Conservation (phyloP, 2,113 vertebrate genomes). For the Urocitellus parryii region DNA sequence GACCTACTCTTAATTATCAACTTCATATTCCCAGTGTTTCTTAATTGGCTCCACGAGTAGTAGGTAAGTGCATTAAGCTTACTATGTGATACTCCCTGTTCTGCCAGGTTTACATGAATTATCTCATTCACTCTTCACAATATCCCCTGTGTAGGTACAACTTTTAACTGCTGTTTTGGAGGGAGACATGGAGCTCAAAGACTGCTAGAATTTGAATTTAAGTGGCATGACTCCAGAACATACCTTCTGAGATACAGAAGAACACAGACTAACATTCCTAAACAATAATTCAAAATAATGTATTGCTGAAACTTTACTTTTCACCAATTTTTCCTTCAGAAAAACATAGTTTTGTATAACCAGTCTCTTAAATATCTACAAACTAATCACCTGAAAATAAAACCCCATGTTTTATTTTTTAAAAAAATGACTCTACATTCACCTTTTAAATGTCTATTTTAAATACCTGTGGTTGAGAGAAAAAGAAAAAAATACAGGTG, state of each 20-base stretch:
- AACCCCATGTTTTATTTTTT: neutral
- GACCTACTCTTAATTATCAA: neutral
- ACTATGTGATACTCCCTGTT: neutral
- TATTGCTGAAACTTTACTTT: neutral
- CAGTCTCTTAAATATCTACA: neutral
- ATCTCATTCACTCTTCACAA: neutral
- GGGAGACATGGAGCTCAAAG: neutral
- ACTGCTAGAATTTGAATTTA: neutral
- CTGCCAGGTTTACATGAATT: neutral
- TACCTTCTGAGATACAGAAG: neutral
- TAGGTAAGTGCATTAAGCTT: neutral
- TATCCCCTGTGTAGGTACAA: rapidly evolving
- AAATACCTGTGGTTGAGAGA: neutral
- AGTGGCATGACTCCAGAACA: neutral
- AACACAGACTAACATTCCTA: neutral
- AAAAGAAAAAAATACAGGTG: neutral
- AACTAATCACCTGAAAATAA: neutral
- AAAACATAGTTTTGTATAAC: neutral
- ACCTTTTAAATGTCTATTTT: neutral
- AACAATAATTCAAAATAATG: neutral
- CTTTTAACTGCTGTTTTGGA: neutral
- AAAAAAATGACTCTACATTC: neutral
- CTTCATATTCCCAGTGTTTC: neutral
- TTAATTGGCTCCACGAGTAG: neutral
- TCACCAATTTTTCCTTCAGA: neutral